Conservation (phyloP, 2,113 vertebrate species). For the Ifrita kowaldi region DNA sequence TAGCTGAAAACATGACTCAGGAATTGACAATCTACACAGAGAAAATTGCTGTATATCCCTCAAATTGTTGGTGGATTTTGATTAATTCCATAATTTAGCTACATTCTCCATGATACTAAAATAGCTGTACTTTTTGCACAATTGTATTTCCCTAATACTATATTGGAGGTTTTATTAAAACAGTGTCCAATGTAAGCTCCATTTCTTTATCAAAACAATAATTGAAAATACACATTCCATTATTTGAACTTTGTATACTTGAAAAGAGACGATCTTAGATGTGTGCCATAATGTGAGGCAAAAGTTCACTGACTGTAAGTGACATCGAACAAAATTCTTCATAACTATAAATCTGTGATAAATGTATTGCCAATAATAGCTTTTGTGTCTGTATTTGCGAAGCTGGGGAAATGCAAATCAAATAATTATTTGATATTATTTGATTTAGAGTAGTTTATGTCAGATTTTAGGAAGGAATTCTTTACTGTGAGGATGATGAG, state of each 20-base stretch:
- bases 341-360: background rate
- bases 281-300: background rate
- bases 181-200: background rate
- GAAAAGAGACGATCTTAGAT: background rate
- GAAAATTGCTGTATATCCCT: background rate
- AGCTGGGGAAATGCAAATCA: background rate
- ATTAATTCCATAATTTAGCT: background rate
- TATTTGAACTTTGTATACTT: background rate
- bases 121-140: background rate
- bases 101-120: background rate
- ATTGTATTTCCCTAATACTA: background rate
- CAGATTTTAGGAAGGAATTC: background rate
- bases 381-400: background rate
- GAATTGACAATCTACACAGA: background rate
- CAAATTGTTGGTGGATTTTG: background rate
- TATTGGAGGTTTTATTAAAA: conserved; percentile 22
- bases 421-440: background rate
- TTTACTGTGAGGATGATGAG: background rate
- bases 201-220: background rate
- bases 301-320: background rate
- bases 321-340: background rate
- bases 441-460: background rate
- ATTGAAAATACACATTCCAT: background rate
- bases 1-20: background rate
- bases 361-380: background rate